These are phyloP conservation scores for Leucania comma DNA, from an alignment of 2,888 invertebrate species.

Conservation along the genomic window DNA sequence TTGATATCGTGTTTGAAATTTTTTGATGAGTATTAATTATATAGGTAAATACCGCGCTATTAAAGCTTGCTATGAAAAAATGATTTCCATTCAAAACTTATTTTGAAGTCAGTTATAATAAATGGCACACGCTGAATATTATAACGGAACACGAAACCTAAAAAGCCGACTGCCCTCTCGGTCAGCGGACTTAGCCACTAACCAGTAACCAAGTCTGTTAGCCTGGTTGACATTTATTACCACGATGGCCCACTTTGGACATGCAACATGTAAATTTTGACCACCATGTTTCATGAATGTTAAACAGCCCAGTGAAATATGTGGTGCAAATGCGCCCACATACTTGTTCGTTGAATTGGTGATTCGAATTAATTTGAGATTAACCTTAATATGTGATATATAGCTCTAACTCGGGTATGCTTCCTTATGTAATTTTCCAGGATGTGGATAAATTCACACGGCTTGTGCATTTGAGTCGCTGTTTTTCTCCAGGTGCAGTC, in stretches of 20 bases:
- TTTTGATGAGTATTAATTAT: no score
- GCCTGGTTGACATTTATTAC: slow-evolving; percentile 63
- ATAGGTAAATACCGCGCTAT: no score
- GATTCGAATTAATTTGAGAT: slow-evolving; percentile 36
- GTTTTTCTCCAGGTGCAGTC: not conserved
- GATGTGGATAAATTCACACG: no score
- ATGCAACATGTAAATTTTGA: slow-evolving; percentile 67
- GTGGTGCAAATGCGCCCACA: slow-evolving; percentile 43
- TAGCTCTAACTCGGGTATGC: not conserved
- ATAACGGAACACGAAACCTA: slow-evolving; percentile 12
- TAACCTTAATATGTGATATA: slow-evolving; percentile 3
- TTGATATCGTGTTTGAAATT: no score
- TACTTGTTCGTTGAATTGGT: slow-evolving; percentile 34
- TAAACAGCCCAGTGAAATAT: slow-evolving; percentile 59
- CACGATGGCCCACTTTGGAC: slow-evolving; percentile 65
- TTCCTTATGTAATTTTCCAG: not conserved
- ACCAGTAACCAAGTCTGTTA: slow-evolving; percentile 39
- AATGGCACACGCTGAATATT: slow-evolving; percentile 1
- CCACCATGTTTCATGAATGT: slow-evolving; percentile 68
- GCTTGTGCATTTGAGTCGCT: not conserved
- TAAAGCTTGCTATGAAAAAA: no score
- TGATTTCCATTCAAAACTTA: no score
- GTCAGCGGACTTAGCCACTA: slow-evolving; percentile 24
- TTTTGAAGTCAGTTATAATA: not conserved
- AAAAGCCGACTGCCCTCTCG: slow-evolving; percentile 21